phyloP scores from a whole-genome alignment of 2,797 vertebrate genomes.

The Falco naumanni region DNA sequence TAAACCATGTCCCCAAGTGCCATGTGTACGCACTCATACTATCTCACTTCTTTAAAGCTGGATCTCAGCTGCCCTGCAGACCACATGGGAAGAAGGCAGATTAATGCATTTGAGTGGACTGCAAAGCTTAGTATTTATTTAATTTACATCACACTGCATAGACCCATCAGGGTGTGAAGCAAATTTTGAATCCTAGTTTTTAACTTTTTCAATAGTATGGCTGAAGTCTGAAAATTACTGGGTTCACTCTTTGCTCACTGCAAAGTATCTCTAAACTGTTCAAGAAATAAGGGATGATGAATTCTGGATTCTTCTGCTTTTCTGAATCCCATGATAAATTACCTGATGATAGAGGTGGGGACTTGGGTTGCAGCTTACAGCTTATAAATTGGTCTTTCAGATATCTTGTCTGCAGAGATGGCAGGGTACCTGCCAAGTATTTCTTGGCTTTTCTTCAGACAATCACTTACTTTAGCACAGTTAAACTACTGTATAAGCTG shows the following conservation, averaged over 20 bases:
- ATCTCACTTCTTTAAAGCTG: too few species aligned
- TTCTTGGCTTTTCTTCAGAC: conserved; percentile 38
- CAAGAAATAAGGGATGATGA: not conserved
- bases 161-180: not conserved
- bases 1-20: too few species aligned
- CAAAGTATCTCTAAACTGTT: not conserved
- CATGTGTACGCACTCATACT: too few species aligned
- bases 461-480: not conserved
- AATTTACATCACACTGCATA: too few species aligned
- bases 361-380: not conserved
- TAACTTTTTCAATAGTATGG: not conserved
- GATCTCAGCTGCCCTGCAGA: too few species aligned
- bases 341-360: not conserved
- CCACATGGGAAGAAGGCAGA: too few species aligned
- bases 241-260: not conserved
- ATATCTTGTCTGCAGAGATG: not conserved
- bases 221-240: not conserved
- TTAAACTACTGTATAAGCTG: not conserved
- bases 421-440: not conserved
- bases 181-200: not conserved
- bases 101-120: too few species aligned
- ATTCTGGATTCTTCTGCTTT: not conserved
- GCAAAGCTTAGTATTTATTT: too few species aligned
- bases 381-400: not conserved
- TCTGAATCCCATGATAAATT: not conserved